A percentile compares a stretch with the other conserved stretches of the same genome.
phyloP scores from a whole-genome alignment of 1,140 invertebrate genomes.

The Bombus balteatus region DNA sequence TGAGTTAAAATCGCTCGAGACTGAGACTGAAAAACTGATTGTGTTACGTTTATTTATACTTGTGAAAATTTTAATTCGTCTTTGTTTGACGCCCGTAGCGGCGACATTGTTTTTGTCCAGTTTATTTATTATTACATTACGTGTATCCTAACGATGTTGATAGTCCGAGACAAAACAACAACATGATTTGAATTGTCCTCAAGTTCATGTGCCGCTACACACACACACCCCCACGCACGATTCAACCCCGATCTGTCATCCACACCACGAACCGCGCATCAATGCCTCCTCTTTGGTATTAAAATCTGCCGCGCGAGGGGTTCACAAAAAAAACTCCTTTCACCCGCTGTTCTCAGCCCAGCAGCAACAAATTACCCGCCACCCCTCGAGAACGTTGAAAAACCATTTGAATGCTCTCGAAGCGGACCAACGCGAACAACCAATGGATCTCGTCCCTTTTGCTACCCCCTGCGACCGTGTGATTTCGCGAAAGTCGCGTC shows the following conservation, averaged over 20 bases:
- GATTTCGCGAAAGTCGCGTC: slow-evolving; percentile 8
- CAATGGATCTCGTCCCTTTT: slow-evolving; percentile 5
- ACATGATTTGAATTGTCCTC: too few relatives aligned
- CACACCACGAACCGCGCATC: neutral
- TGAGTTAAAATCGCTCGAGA: too few relatives aligned
- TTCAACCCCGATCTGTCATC: neutral
- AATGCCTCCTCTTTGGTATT: slow-evolving; percentile 6
- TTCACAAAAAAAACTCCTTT: neutral
- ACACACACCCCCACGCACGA: too few relatives aligned
- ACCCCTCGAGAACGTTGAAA: neutral
- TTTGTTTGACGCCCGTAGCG: too few relatives aligned
- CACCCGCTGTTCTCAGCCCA: neutral
- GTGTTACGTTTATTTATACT: too few relatives aligned
- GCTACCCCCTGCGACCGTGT: neutral
- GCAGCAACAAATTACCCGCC: slow-evolving; percentile 3
- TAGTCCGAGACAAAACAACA: too few relatives aligned
- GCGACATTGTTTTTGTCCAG: too few relatives aligned
- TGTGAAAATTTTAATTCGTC: too few relatives aligned
- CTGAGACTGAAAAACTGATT: too few relatives aligned
- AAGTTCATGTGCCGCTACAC: too few relatives aligned
- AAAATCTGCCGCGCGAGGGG: neutral
- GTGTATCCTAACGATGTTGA: too few relatives aligned
- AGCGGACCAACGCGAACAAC: slow-evolving; percentile 6
- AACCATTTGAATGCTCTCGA: slow-evolving; percentile 5
- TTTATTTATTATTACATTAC: too few relatives aligned